These are phyloP conservation scores for Rhea americana DNA, from an alignment of 2,113 vertebrate genomes.

Conservation along the genomic window DNA sequence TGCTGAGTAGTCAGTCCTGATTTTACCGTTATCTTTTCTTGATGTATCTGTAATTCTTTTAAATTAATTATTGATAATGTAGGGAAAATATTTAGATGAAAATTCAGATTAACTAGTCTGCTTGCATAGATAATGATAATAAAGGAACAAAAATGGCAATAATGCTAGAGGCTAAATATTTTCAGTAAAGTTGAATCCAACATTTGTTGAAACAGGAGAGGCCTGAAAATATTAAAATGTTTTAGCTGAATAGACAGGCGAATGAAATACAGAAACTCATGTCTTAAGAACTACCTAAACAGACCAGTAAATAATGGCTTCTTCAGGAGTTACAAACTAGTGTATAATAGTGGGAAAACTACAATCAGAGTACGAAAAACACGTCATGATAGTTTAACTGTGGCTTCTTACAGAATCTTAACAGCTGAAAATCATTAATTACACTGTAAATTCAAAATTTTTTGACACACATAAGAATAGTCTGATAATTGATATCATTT, in stretches of 20 bases:
- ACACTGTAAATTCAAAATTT: neutral
- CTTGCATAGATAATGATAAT: neutral
- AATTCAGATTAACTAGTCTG: neutral
- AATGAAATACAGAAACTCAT: neutral
- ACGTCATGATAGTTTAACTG: neutral
- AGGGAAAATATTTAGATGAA: neutral
- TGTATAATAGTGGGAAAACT: neutral
- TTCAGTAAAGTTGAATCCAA: neutral
- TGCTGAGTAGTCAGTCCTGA: neutral
- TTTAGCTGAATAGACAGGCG: neutral
- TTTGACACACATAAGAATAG: neutral
- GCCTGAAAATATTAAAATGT: neutral
- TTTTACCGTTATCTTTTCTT: neutral
- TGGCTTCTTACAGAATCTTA: neutral
- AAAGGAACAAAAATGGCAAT: neutral
- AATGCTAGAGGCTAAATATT: neutral
- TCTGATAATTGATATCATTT: neutral
- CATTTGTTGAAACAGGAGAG: neutral
- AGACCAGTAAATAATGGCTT: neutral
- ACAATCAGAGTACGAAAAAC: neutral
- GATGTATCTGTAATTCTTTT: neutral
- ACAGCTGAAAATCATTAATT: neutral
- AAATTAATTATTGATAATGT: neutral
- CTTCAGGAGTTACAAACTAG: neutral
- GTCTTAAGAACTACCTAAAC: neutral